Conservation (phyloP, 2,888 invertebrate genomes). For the Erebia palarica region DNA sequence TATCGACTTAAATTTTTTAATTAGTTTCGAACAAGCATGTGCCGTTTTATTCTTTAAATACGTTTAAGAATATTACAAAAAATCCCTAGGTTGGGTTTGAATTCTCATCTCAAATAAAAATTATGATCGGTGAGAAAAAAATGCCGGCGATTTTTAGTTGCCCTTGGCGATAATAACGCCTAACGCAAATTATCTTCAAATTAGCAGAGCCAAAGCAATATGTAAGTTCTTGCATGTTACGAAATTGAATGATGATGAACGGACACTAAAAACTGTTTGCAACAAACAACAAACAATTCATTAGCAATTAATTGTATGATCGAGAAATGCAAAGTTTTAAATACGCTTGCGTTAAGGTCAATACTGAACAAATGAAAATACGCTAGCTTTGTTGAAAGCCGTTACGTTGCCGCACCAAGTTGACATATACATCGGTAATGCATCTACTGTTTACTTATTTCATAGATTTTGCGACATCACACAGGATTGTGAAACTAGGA, state of each 20-base stretch:
- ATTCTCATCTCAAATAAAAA: not conserved
- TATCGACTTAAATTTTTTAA: too few relatives aligned
- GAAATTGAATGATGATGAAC: conserved; percentile 35
- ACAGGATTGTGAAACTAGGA: conserved; percentile 70
- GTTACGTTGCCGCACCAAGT: conserved; percentile 67
- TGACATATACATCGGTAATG: conserved; percentile 75
- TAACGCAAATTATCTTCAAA: conserved; percentile 37
- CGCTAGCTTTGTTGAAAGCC: conserved; percentile 70
- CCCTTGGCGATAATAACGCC: conserved; percentile 30
- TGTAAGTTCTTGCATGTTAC: conserved; percentile 29
- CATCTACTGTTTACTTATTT: conserved; percentile 78
- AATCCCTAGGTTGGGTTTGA: too few relatives aligned
- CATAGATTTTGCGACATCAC: conserved; percentile 76
- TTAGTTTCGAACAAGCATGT: too few relatives aligned
- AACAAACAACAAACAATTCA: conserved; percentile 25
- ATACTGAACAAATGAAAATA: conserved; percentile 65
- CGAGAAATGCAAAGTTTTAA: conserved; percentile 31
- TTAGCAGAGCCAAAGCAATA: conserved; percentile 34
- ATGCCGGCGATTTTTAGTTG: conserved; percentile 18
- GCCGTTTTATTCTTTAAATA: too few relatives aligned
- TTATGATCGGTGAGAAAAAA: not conserved
- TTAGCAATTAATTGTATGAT: conserved; percentile 35
- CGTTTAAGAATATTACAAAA: too few relatives aligned
- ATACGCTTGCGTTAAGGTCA: conserved; percentile 51
- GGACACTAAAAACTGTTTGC: conserved; percentile 34